These are phyloP conservation scores for Oophaga pumilio DNA, from an alignment of 2,113 vertebrate species.

Conservation along the genomic window DNA sequence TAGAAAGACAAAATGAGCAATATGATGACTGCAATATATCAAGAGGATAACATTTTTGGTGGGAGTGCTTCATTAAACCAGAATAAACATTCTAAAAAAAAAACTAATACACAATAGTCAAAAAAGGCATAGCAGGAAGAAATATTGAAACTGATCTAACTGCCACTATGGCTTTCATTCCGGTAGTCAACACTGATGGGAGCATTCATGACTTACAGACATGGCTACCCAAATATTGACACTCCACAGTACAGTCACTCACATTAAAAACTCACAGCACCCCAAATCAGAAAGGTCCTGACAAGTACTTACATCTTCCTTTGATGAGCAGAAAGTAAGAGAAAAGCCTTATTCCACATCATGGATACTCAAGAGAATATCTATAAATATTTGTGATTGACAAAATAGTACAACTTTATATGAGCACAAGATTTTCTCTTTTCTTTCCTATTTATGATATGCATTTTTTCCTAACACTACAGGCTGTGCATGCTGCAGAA, in stretches of 20 bases:
- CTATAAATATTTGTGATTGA: not conserved
- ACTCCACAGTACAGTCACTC: constrained; percentile 30
- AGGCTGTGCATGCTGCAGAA: not conserved
- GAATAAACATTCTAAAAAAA: not conserved
- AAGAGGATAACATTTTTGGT: no score
- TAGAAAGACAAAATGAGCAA: no score
- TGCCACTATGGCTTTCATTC: not conserved
- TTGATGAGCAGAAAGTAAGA: constrained; percentile 40
- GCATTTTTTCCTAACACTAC: not conserved
- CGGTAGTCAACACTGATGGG: not conserved
- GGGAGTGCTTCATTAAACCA: not conserved
- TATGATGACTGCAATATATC: no score
- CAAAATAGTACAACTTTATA: not conserved
- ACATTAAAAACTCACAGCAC: constrained; percentile 31
- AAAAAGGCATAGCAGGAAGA: not conserved
- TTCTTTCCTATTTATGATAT: not conserved
- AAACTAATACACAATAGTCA: not conserved
- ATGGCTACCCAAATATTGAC: not conserved
- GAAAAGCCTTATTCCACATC: constrained; percentile 23
- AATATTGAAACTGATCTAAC: not conserved
- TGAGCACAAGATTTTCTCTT: not conserved
- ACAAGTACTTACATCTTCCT: constrained; percentile 54
- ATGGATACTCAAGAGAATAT: not conserved
- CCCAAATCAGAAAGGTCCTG: constrained; percentile 26
- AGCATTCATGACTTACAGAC: not conserved